Conservation (phyloP, 2,888 invertebrate species). For the Crematogaster levior region DNA sequence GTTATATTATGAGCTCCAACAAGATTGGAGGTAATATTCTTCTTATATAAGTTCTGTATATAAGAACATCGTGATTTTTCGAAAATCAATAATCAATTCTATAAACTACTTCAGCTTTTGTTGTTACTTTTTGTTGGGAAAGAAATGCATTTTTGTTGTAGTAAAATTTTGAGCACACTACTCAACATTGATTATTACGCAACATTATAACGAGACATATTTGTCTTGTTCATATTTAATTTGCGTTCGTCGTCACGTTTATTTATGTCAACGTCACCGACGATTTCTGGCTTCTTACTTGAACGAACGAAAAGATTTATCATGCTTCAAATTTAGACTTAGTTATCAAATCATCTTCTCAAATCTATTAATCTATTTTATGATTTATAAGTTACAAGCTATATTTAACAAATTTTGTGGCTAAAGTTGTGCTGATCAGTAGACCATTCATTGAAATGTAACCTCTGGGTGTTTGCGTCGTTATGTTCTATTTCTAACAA, state of each 20-base stretch:
- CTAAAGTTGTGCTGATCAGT: neutral
- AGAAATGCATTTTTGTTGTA: constrained; percentile 44
- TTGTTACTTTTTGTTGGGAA: constrained; percentile 65
- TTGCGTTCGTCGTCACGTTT: constrained; percentile 7
- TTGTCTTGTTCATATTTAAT: constrained; percentile 45
- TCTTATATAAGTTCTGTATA: too few relatives aligned
- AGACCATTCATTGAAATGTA: constrained; percentile 11
- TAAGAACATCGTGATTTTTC: too few relatives aligned
- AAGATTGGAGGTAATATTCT: constrained; percentile 73
- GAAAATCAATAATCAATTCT: constrained; percentile 73
- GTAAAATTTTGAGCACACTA: too few relatives aligned
- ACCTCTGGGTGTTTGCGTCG: neutral
- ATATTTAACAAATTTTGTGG: neutral
- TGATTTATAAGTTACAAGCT: neutral
- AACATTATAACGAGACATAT: constrained; percentile 43
- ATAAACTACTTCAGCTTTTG: constrained; percentile 75
- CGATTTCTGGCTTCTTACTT: neutral
- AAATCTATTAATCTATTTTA: neutral
- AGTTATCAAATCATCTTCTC: neutral
- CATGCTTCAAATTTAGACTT: neutral
- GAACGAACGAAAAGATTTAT: neutral
- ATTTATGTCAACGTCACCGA: neutral
- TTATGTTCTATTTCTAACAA: neutral
- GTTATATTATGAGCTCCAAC: constrained; percentile 75
- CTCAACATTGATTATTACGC: constrained; percentile 30